These are phyloP conservation scores for Propithecus coquereli DNA, from an alignment of 2,113 vertebrate genomes.

Conservation along the genomic window DNA sequence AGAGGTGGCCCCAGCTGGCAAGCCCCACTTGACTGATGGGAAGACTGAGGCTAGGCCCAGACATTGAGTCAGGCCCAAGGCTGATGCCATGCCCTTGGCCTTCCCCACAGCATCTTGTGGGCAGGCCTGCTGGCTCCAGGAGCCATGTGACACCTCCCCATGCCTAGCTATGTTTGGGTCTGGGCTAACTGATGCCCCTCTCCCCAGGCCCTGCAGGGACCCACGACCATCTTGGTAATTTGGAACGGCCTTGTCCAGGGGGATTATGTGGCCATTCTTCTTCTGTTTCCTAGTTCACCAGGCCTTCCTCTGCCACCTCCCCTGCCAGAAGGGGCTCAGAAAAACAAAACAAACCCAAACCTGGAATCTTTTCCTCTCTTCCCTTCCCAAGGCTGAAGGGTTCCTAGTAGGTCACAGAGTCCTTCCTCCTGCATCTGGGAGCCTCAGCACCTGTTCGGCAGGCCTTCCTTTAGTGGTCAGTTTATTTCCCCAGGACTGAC, in stretches of 20 bases:
- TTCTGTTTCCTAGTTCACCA: not conserved
- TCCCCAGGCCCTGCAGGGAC: not conserved
- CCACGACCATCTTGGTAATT: accelerated
- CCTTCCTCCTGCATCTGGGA: not conserved
- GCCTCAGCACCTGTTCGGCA: not conserved
- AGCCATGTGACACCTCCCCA: not conserved
- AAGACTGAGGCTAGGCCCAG: not conserved
- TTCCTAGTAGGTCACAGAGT: accelerated
- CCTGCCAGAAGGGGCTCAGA: not conserved
- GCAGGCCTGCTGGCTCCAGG: not conserved
- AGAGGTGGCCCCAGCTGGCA: not conserved
- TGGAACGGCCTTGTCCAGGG: not conserved
- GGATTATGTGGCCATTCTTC: not conserved
- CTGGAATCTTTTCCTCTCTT: not conserved
- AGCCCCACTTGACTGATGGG: not conserved
- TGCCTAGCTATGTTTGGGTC: not conserved
- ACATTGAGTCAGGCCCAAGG: not conserved
- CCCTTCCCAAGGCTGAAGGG: not conserved
- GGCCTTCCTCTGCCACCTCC: not conserved
- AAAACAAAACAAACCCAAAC: not conserved
- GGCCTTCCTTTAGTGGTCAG: not conserved
- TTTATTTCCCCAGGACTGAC: not conserved
- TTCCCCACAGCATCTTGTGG: not conserved
- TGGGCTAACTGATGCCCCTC: not conserved
- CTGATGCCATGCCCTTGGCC: not conserved